phyloP scores from a whole-genome alignment of 2,888 invertebrate species.

The Scaptomyza polygonia region DNA sequence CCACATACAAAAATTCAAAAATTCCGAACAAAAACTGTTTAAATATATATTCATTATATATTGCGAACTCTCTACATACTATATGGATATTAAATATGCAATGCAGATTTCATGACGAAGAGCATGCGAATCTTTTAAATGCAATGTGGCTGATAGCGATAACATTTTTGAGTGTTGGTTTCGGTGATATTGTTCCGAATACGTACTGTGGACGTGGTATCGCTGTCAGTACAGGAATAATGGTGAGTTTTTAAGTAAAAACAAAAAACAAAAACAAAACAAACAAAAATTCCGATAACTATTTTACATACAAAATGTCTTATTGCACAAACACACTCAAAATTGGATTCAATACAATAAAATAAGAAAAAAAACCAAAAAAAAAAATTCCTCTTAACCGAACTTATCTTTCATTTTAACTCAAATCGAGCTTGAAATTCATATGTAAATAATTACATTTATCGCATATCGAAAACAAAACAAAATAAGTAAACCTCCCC shows the following conservation, averaged over 20 bases:
- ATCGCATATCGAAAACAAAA: slow-evolving; percentile 44
- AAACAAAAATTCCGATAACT: slow-evolving; percentile 13
- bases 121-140: slow-evolving; percentile 99
- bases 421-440: slow-evolving; percentile 50
- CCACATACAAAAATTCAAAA: slow-evolving; percentile 39
- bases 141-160: slow-evolving; percentile 99
- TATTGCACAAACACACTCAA: slow-evolving; percentile 59
- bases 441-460: slow-evolving; percentile 73
- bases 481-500: too few species aligned
- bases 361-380: slow-evolving; percentile 15
- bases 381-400: slow-evolving; percentile 28
- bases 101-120: slow-evolving; percentile 97
- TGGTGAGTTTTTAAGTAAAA: slow-evolving; percentile 91
- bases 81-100: slow-evolving; percentile 41
- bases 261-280: slow-evolving; percentile 41
- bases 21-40: slow-evolving; percentile 23
- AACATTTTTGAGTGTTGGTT: slow-evolving; percentile 99
- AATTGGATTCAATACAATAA: slow-evolving; percentile 19
- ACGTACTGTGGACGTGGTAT: slow-evolving; percentile 99
- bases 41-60: slow-evolving; percentile 30
- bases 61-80: slow-evolving; percentile 27
- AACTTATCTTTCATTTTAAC: slow-evolving; percentile 30
- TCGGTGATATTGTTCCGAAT: slow-evolving; percentile 99
- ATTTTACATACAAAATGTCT: slow-evolving; percentile 20
- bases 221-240: slow-evolving; percentile 99